phyloP scores from a whole-genome alignment of 2,888 invertebrate species.

The Micoletzkya japonica region DNA sequence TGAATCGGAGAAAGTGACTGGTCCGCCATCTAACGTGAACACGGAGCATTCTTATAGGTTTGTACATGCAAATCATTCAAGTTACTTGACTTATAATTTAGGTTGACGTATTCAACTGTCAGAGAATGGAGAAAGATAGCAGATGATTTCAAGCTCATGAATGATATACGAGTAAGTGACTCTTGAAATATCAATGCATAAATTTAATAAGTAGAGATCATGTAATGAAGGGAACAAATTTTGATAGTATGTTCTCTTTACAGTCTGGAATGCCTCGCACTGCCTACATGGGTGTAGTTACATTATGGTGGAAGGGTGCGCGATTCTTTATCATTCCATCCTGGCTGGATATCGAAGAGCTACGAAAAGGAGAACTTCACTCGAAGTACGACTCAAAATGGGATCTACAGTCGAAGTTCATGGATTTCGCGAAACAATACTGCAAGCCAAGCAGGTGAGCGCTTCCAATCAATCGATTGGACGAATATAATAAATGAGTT shows the following conservation, averaged over 20 bases:
- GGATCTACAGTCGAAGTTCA: slow-evolving; percentile 53
- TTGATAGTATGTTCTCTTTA: slow-evolving; percentile 11
- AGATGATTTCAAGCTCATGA: slow-evolving; percentile 55
- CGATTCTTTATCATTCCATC: slow-evolving; percentile 73
- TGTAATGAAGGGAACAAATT: neutral
- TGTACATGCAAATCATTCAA: too few relatives aligned
- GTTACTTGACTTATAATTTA: slow-evolving; percentile 21
- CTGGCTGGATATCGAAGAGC: slow-evolving; percentile 29
- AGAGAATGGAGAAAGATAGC: slow-evolving; percentile 56
- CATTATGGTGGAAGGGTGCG: slow-evolving; percentile 80
- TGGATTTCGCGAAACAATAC: slow-evolving; percentile 57
- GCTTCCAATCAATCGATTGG: neutral
- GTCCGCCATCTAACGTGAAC: too few relatives aligned
- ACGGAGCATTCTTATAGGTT: too few relatives aligned
- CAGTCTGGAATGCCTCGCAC: slow-evolving; percentile 96
- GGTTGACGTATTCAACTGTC: slow-evolving; percentile 43
- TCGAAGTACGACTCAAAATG: slow-evolving; percentile 47
- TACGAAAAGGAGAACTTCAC: neutral
- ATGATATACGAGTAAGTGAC: slow-evolving; percentile 50
- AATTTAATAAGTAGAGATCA: neutral
- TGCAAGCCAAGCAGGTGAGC: slow-evolving; percentile 54
- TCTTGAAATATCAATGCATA: neutral
- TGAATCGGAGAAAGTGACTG: too few relatives aligned
- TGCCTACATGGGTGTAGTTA: slow-evolving; percentile 90
- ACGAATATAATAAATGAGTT: slow-evolving; percentile 22